Percentiles rank a stretch among this genome's conserved stretches.
phyloP scores from a whole-genome alignment of 2,113 vertebrate genomes.

The Hippolais icterina region DNA sequence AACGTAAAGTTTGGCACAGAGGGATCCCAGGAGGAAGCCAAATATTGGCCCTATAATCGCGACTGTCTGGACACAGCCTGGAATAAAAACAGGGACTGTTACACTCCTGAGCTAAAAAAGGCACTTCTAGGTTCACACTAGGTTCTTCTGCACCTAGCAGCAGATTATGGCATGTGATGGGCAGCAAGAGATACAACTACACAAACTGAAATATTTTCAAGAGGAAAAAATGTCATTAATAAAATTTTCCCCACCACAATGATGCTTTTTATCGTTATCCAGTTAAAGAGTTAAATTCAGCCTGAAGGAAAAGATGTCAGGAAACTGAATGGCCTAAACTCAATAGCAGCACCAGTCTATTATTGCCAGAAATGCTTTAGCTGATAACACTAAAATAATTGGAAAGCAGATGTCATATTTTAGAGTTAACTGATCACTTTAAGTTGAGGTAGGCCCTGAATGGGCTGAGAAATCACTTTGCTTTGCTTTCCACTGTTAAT shows the following conservation, averaged over 20 bases:
- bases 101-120: not conserved
- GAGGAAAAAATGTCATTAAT: not conserved
- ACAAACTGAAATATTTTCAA: not conserved
- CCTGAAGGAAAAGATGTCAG: not conserved
- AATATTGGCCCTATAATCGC: slow-evolving; percentile 92
- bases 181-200: not conserved
- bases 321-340: not conserved
- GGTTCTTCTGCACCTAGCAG: not conserved
- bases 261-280: not conserved
- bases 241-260: rapidly evolving
- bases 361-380: not conserved
- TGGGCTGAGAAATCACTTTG: not conserved
- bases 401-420: not conserved
- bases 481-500: not conserved
- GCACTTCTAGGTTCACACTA: too few relatives aligned
- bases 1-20: slow-evolving; percentile 90
- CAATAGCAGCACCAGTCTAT: not conserved
- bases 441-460: not conserved
- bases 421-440: not conserved
- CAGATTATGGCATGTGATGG: not conserved
- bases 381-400: not conserved
- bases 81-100: not conserved
- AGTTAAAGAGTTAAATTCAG: not conserved
- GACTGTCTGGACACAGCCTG: slow-evolving; percentile 89
- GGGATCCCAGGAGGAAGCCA: slow-evolving; percentile 91